Conservation (phyloP, 30 jellyfish, hydroid and myxozoan genomes). For the Rhopilema esculentum region DNA sequence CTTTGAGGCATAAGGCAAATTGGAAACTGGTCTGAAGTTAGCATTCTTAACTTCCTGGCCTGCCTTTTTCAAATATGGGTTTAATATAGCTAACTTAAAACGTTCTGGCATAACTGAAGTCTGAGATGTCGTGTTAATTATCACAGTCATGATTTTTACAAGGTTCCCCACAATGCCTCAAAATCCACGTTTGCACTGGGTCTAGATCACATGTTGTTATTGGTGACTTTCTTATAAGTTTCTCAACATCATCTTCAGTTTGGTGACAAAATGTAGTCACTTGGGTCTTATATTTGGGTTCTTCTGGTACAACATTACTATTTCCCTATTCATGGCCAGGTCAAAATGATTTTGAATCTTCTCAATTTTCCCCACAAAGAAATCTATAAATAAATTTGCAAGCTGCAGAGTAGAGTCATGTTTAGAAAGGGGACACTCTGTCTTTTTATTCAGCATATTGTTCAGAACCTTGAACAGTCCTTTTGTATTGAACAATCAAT, state of each 20-base stretch:
- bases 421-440: constrained; percentile 33
- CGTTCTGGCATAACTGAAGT: too few species aligned
- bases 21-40: too few species aligned
- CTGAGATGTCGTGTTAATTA: constrained; percentile 33
- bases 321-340: constrained; percentile 31
- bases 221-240: constrained; percentile 30
- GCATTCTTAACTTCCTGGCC: constrained; percentile 23
- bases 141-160: constrained; percentile 19
- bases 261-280: constrained; percentile 18
- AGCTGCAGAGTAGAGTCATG: too few species aligned
- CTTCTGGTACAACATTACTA: constrained; percentile 39
- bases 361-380: too few species aligned
- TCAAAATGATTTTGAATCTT: constrained; percentile 16
- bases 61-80: constrained; percentile 32
- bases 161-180: constrained; percentile 30
- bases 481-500: not conserved
- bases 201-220: constrained; percentile 33
- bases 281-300: constrained; percentile 23
- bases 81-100: constrained; percentile 31
- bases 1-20: too few species aligned
- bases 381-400: too few species aligned
- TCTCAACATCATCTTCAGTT: constrained; percentile 27
- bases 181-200: too few species aligned
- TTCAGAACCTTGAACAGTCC: constrained; percentile 10
- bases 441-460: too few species aligned